These are phyloP conservation scores for Helarctos malayanus DNA, from an alignment of 2,797 vertebrate species.

Conservation along the genomic window DNA sequence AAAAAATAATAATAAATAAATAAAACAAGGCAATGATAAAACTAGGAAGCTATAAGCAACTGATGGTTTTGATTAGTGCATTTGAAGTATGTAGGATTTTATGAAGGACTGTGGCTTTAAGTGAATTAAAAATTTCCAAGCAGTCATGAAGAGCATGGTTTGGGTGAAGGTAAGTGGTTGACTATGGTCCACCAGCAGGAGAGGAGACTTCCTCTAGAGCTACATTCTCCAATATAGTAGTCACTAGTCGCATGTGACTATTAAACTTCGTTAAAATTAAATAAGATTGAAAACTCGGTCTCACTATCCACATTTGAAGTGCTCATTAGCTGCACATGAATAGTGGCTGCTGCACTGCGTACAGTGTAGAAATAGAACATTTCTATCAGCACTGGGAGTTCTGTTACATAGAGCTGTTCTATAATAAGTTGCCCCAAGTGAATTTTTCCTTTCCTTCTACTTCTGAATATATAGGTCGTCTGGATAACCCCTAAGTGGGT, in stretches of 20 bases:
- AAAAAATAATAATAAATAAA: neutral
- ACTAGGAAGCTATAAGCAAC: neutral
- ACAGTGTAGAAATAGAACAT: neutral
- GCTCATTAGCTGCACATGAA: neutral
- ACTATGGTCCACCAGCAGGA: neutral
- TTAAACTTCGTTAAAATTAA: neutral
- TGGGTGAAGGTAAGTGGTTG: neutral
- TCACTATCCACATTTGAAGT: neutral
- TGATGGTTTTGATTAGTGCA: neutral
- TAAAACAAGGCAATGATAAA: neutral
- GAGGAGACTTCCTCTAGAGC: neutral
- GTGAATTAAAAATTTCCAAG: neutral
- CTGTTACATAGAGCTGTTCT: neutral
- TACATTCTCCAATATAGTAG: neutral
- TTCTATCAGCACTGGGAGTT: neutral
- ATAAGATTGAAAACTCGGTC: neutral
- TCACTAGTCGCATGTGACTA: neutral
- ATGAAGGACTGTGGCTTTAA: neutral
- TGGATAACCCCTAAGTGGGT: neutral
- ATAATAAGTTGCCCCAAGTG: neutral
- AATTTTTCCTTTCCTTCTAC: neutral
- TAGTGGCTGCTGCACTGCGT: neutral
- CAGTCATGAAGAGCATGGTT: neutral
- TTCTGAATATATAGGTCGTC: neutral
- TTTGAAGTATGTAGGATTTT: neutral